These are phyloP conservation scores for Ophioninae sp. DNA, from an alignment of 2,888 invertebrate species.

Conservation along the genomic window DNA sequence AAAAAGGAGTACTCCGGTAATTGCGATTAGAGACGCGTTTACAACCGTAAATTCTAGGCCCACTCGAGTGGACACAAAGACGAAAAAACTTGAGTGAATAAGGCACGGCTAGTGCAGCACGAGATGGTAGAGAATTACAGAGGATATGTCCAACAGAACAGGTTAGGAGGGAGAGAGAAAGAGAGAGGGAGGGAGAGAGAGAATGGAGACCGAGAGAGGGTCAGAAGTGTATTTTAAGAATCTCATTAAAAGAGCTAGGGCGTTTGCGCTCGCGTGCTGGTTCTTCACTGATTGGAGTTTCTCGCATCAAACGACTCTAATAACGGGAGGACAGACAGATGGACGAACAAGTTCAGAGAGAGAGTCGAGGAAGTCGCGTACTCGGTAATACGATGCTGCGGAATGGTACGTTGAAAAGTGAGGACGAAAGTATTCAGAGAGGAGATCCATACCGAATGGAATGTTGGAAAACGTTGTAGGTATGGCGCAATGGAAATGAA, in stretches of 20 bases:
- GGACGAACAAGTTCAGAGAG: constrained; percentile 29
- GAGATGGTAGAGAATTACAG: constrained; percentile 43
- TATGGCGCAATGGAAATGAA: constrained; percentile 16
- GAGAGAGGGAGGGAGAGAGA: constrained; percentile 41
- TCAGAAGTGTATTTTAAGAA: constrained; percentile 66
- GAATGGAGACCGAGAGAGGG: constrained; percentile 52
- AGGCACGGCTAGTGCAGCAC: constrained; percentile 23
- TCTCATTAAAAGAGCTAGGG: constrained; percentile 65
- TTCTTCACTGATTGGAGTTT: constrained; percentile 31
- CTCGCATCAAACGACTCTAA: constrained; percentile 49
- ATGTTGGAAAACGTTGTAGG: constrained; percentile 25
- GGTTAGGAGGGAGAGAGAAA: constrained; percentile 36
- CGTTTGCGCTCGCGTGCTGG: constrained; percentile 39
- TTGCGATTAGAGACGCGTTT: constrained; percentile 57
- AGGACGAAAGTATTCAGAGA: constrained; percentile 38
- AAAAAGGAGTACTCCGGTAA: constrained; percentile 49
- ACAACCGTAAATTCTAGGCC: constrained; percentile 47
- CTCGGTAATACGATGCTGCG: constrained; percentile 61
- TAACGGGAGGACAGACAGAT: constrained; percentile 37
- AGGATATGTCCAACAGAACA: constrained; percentile 15
- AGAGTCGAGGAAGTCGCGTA: constrained; percentile 54
- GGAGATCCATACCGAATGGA: constrained; percentile 60
- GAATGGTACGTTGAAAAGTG: constrained; percentile 27
- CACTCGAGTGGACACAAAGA: constrained; percentile 50
- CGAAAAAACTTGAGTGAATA: constrained; percentile 50